Conservation (phyloP, 2,888 invertebrate genomes). For the Lepas anatifera region DNA sequence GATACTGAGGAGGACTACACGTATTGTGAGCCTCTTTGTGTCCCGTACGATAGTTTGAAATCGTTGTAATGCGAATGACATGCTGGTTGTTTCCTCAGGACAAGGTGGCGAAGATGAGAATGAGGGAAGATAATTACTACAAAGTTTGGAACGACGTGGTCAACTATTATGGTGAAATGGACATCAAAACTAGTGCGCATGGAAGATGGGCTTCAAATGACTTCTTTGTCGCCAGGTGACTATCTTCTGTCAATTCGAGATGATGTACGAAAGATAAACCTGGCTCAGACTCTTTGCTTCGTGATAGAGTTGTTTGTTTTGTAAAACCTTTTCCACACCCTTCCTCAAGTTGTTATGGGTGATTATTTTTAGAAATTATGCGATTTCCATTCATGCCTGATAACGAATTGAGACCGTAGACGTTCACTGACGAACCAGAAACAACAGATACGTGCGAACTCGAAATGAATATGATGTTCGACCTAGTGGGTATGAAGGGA, state of each 20-base stretch:
- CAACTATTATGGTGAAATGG: neutral
- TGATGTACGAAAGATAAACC: neutral
- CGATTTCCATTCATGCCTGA: no score
- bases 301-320: no score
- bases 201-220: neutral
- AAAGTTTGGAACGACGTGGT: constrained; percentile 3
- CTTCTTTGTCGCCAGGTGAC: neutral
- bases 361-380: no score
- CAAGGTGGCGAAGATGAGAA: neutral
- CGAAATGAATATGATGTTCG: no score
- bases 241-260: no score
- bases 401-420: no score
- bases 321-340: no score
- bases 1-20: neutral
- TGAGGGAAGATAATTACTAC: neutral
- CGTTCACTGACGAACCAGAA: no score
- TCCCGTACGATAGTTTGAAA: neutral
- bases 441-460: no score
- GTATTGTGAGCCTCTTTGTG: neutral
- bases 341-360: no score
- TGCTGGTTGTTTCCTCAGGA: constrained; percentile 5
- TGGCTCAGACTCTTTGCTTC: neutral
- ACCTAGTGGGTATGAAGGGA: no score
- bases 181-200: neutral
- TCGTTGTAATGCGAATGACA: neutral